phyloP scores from a whole-genome alignment of 2,888 invertebrate genomes.

The Lasioglossum marginatum region DNA sequence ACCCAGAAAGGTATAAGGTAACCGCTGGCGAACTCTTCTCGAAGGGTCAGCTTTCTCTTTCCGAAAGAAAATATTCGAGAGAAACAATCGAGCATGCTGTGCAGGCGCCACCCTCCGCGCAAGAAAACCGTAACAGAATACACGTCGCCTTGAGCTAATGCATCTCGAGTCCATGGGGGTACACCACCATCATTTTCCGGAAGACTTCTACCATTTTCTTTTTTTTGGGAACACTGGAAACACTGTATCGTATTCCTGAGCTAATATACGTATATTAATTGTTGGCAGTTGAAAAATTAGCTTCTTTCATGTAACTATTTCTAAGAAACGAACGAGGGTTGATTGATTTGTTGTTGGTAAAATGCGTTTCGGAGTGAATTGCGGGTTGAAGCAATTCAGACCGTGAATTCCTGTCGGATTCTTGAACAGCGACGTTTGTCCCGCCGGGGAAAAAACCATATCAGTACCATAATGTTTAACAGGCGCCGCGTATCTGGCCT shows the following conservation, averaged over 20 bases:
- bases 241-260: background rate
- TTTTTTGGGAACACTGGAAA: background rate
- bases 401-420: background rate
- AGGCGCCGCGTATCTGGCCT: conserved; percentile 44
- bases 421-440: conserved; percentile 7
- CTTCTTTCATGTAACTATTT: too few species aligned
- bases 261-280: background rate
- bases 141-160: conserved; percentile 12
- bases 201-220: background rate
- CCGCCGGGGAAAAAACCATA: conserved; percentile 23
- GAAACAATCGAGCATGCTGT: conserved; percentile 49
- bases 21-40: conserved; percentile 46
- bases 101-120: conserved; percentile 17
- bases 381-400: background rate
- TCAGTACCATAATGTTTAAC: conserved; percentile 31
- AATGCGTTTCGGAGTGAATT: background rate
- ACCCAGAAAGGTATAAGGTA: conserved; percentile 68
- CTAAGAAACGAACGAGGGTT: too few species aligned
- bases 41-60: conserved; percentile 69
- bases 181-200: conserved; percentile 12
- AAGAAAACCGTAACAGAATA: conserved; percentile 53
- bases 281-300: too few species aligned
- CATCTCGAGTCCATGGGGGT: conserved; percentile 4
- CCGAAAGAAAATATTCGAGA: conserved; percentile 61
- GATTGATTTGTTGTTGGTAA: too few species aligned